phyloP scores from a whole-genome alignment of 2,797 vertebrate genomes.

The Phalloptychus januarius region DNA sequence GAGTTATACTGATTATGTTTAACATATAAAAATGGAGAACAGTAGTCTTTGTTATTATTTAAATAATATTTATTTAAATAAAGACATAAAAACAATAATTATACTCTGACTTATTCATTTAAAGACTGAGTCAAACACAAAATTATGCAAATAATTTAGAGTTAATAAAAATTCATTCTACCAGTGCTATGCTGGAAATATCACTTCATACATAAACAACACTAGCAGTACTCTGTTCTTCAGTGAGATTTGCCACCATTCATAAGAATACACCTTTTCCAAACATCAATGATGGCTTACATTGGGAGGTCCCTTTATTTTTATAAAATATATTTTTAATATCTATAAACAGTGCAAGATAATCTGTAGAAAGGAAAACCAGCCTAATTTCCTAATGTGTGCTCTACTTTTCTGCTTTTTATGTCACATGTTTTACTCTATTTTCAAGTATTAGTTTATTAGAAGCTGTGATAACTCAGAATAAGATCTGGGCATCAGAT shows the following conservation, averaged over 20 bases:
- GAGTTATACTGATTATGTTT: not conserved
- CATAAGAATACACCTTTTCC: not conserved
- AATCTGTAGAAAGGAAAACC: not conserved
- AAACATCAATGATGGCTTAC: not conserved
- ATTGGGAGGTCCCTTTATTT: not conserved
- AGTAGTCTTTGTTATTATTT: not conserved
- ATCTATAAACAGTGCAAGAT: not conserved
- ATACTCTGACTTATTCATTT: not conserved
- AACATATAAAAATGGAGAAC: not conserved
- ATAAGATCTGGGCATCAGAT: not conserved
- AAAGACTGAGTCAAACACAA: not conserved
- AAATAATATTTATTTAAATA: too few species aligned
- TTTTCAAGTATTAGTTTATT: not conserved
- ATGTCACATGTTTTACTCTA: not conserved
- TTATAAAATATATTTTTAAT: not conserved
- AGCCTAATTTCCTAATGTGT: not conserved
- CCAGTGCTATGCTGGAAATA: not conserved
- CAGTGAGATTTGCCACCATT: conserved; percentile 25
- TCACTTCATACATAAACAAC: not conserved
- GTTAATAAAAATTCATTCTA: not conserved
- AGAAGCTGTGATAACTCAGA: not conserved
- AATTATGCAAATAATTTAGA: not conserved
- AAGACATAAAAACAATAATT: not conserved
- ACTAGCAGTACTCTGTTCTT: conserved; percentile 4
- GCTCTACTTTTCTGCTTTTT: not conserved